Conservation (phyloP, 2,113 vertebrate species). For the Gobius niger region DNA sequence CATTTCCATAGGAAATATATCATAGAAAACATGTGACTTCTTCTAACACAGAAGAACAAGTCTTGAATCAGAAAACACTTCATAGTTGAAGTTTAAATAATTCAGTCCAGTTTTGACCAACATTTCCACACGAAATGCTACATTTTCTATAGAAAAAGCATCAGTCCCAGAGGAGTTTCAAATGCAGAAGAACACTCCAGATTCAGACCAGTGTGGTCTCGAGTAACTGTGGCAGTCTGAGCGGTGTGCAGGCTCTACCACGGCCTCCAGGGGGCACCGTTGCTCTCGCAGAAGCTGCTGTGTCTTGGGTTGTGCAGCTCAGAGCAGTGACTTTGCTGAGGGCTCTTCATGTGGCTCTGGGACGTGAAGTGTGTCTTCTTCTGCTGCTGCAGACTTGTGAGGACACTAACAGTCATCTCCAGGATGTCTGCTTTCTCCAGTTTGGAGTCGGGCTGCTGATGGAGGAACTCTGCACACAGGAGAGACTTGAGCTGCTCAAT, state of each 20-base stretch:
- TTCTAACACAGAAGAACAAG: constrained; percentile 35
- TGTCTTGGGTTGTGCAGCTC: neutral
- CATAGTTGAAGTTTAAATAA: no score
- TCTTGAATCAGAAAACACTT: neutral
- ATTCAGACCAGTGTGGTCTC: constrained; percentile 39
- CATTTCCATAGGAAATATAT: constrained; percentile 30
- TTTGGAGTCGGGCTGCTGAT: no score
- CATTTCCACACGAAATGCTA: constrained; percentile 27
- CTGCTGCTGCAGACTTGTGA: neutral
- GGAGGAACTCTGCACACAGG: no score
- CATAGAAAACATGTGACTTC: neutral
- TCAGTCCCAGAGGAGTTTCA: neutral
- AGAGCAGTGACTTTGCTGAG: neutral
- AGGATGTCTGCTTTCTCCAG: no score
- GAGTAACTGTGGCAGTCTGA: neutral
- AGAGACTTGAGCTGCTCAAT: no score
- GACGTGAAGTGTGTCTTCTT: neutral
- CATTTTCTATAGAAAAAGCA: constrained; percentile 24
- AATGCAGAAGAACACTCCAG: neutral
- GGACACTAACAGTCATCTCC: no score
- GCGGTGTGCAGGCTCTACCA: constrained; percentile 44
- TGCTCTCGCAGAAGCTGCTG: constrained; percentile 21
- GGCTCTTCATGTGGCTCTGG: neutral
- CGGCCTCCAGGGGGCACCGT: constrained; percentile 54
- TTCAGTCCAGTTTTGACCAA: neutral